Evolutionary conservation across 1,140 invertebrate species (phyloP).

Genomic region (Sweltsa coloradensis): DNA sequence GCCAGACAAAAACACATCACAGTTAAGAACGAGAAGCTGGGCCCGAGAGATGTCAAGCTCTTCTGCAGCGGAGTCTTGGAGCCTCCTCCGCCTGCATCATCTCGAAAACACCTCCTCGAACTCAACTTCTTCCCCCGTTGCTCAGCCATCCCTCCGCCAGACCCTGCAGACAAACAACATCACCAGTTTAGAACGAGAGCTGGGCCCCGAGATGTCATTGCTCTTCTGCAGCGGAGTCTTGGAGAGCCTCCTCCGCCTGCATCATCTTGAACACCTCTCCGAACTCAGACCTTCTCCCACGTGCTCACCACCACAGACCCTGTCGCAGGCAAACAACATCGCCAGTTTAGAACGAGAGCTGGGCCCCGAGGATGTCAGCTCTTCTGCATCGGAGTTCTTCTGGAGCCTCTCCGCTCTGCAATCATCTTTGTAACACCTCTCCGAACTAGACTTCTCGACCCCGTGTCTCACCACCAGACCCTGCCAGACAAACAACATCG

Average conservation of each 20-base stretch:
- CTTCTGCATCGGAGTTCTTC: too few relatives aligned
- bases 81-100: too few relatives aligned
- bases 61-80: too few relatives aligned
- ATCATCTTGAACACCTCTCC: slow-evolving; percentile 99
- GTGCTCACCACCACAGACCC: slow-evolving; percentile 49
- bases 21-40: too few relatives aligned
- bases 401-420: slow-evolving; percentile 98
- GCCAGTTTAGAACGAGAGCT: too few relatives aligned
- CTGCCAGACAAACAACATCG: not conserved
- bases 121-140: too few relatives aligned
- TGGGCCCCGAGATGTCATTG: slow-evolving; percentile 97
- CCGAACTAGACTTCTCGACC: slow-evolving; percentile 95
- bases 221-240: slow-evolving; percentile 96
- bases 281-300: slow-evolving; percentile 92
- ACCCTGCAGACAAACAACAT: too few relatives aligned
- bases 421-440: slow-evolving; percentile 98
- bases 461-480: slow-evolving; percentile 59
- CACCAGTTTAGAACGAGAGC: slow-evolving; percentile 92
- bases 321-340: not conserved
- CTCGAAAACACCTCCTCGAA: too few relatives aligned
- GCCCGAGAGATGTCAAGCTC: too few relatives aligned
- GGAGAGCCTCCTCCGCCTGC: slow-evolving; percentile 95
- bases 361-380: too few relatives aligned
- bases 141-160: too few relatives aligned
- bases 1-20: not conserved